These are phyloP conservation scores for Harpalus rufipes DNA, from an alignment of 2,888 invertebrate species.

Conservation along the genomic window DNA sequence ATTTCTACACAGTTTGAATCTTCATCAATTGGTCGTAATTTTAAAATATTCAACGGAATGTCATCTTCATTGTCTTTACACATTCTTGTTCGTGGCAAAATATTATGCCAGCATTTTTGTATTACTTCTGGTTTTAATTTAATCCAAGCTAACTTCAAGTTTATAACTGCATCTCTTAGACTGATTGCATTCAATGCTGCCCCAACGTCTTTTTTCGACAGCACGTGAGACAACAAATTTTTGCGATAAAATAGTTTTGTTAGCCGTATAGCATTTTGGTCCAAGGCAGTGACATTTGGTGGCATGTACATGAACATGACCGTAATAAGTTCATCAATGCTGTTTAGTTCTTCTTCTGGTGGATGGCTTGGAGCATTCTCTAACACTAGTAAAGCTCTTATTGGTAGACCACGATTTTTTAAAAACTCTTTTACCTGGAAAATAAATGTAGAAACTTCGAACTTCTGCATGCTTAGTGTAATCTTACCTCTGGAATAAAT, in stretches of 20 bases:
- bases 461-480: too few species aligned
- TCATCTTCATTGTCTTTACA: too few species aligned
- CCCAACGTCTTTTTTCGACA: too few species aligned
- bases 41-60: too few species aligned
- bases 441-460: too few species aligned
- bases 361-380: not conserved
- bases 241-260: slow-evolving; percentile 9
- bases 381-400: not conserved
- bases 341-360: not conserved
- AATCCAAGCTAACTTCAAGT: not conserved
- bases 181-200: too few species aligned
- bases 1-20: too few species aligned
- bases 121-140: too few species aligned
- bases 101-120: too few species aligned
- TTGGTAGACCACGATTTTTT: not conserved
- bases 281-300: slow-evolving; percentile 11
- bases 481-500: not conserved
- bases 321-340: not conserved
- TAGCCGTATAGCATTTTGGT: slow-evolving; percentile 7
- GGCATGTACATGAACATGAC: slow-evolving; percentile 12
- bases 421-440: not conserved
- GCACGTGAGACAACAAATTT: not conserved
- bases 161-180: not conserved
- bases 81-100: too few species aligned
- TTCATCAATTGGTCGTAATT: too few species aligned